These are phyloP conservation scores for Ahaetulla prasina DNA, from an alignment of 2,113 vertebrate genomes.

Conservation along the genomic window DNA sequence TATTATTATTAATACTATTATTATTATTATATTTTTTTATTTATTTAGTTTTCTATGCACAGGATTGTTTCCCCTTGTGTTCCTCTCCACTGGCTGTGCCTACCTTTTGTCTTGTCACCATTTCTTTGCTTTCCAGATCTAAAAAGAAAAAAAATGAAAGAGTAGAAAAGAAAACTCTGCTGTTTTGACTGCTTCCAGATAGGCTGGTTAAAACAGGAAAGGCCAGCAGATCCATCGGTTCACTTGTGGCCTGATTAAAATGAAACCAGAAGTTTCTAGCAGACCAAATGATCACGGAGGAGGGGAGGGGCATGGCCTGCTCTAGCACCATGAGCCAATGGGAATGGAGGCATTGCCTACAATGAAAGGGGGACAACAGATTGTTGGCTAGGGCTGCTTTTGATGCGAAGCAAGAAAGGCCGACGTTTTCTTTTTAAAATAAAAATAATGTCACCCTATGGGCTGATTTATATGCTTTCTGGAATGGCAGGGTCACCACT, in stretches of 20 bases:
- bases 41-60: background rate
- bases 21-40: no score
- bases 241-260: background rate
- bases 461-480: background rate
- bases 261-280: background rate
- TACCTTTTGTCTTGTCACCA: background rate
- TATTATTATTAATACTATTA: no score
- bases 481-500: background rate
- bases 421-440: background rate
- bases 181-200: background rate
- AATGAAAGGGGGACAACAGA: background rate
- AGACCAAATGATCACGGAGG: background rate
- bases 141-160: background rate
- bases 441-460: no score
- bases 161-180: background rate
- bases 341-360: background rate
- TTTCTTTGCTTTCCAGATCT: background rate
- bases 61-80: background rate
- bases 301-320: background rate
- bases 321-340: background rate
- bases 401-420: background rate
- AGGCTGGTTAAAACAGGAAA: background rate
- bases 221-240: background rate
- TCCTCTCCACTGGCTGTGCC: background rate
- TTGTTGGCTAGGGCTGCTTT: background rate